These are phyloP conservation scores for Petaurus breviceps DNA, from an alignment of 2,113 vertebrate genomes.

Conservation along the genomic window DNA sequence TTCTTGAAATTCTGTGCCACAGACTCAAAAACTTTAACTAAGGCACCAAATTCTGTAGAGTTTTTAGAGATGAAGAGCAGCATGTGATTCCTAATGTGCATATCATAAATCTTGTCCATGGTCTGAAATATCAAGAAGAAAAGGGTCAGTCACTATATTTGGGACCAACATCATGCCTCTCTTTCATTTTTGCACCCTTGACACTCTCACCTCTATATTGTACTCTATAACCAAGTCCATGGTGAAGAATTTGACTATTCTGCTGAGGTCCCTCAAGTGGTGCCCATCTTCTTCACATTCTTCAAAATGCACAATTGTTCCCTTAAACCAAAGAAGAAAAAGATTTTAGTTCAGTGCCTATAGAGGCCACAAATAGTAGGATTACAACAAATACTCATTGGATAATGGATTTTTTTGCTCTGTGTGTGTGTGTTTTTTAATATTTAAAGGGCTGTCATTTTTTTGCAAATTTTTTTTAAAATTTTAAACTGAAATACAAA, in stretches of 20 bases:
- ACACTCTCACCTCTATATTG: conserved; percentile 81
- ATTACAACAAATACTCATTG: background rate
- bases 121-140: conserved; percentile 85
- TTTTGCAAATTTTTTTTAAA: no score
- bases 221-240: conserved; percentile 88
- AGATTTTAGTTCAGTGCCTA: conserved; percentile 10
- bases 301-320: conserved; percentile 80
- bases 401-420: background rate
- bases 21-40: conserved; percentile 83
- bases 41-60: conserved; percentile 77
- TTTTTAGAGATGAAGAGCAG: conserved; percentile 90
- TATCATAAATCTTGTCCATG: conserved; percentile 89
- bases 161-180: background rate
- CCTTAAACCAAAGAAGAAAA: conserved; percentile 75
- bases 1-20: conserved; percentile 87
- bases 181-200: background rate
- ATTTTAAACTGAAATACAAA: no score
- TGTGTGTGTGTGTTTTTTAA: no score
- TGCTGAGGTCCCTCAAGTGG: conserved; percentile 75
- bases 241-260: conserved; percentile 84
- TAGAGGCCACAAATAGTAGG: background rate
- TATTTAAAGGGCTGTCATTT: no score
- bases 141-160: conserved; percentile 49
- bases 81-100: conserved; percentile 89
- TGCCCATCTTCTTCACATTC: conserved; percentile 77